phyloP scores from a whole-genome alignment of 2,113 vertebrate species.

The Chinchilla lanigera region DNA sequence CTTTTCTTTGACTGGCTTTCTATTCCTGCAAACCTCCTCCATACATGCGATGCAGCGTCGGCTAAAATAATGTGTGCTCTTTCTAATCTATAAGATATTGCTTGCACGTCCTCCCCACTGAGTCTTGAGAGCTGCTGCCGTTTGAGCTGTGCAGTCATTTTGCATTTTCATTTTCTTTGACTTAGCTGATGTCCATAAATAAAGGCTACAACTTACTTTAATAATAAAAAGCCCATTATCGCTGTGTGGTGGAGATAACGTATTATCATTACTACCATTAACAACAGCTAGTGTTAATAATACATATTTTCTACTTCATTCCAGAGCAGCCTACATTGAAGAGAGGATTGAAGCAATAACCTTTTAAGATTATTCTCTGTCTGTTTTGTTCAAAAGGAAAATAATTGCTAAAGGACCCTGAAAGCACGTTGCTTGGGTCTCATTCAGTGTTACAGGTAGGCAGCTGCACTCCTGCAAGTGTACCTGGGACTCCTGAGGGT shows the following conservation, averaged over 20 bases:
- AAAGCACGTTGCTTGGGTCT: neutral
- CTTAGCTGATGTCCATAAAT: constrained; percentile 68
- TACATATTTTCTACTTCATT: constrained; percentile 58
- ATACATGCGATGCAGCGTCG: neutral
- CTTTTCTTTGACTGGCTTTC: constrained; percentile 32
- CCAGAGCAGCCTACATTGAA: constrained; percentile 35
- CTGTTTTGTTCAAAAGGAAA: constrained; percentile 54
- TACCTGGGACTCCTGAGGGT: neutral
- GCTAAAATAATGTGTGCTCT: constrained; percentile 13
- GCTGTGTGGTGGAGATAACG: neutral
- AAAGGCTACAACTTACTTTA: constrained; percentile 59
- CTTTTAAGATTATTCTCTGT: constrained; percentile 38
- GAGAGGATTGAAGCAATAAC: neutral
- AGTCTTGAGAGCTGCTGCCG: constrained; percentile 37
- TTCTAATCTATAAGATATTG: constrained; percentile 50
- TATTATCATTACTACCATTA: constrained; percentile 59
- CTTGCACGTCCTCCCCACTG: neutral
- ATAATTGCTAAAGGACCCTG: constrained; percentile 33
- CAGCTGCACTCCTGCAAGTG: neutral
- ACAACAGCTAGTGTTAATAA: constrained; percentile 68
- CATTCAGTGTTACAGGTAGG: neutral
- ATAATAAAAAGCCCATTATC: constrained; percentile 66
- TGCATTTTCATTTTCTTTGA: constrained; percentile 71
- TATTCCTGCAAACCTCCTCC: neutral
- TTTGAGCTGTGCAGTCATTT: constrained; percentile 63